Conservation (phyloP, 2,888 invertebrate species). For the Candidula unifasciata region DNA sequence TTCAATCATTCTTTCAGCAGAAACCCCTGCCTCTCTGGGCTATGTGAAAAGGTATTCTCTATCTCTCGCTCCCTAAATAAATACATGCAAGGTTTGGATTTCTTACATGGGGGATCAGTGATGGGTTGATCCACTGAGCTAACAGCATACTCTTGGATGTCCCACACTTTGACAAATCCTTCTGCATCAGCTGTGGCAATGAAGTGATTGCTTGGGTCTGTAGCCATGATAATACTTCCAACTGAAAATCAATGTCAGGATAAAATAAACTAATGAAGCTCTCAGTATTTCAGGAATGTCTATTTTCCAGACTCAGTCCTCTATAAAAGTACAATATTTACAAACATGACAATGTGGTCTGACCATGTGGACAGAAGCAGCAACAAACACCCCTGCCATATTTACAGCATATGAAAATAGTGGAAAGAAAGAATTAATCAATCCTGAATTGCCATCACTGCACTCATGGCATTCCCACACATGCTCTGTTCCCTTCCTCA, state of each 20-base stretch:
- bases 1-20: no score
- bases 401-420: no score
- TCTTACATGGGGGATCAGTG: conserved; percentile 68
- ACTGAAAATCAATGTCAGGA: conserved; percentile 63
- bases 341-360: no score
- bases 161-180: conserved; percentile 77
- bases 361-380: not conserved
- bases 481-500: no score
- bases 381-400: not conserved
- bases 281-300: not conserved
- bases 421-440: no score
- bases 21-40: no score
- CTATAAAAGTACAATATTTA: no score
- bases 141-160: conserved; percentile 74
- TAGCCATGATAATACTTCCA: conserved; percentile 77
- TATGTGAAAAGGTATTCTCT: no score
- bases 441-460: no score
- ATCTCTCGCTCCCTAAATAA: no score
- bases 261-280: not conserved
- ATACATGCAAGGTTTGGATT: not conserved
- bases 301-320: not conserved
- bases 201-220: conserved; percentile 72
- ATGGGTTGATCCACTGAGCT: conserved; percentile 61
- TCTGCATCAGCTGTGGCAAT: conserved; percentile 77
- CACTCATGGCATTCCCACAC: no score